Evolutionary conservation across 1,140 invertebrate species (phyloP).

Genomic region (Holotrichia oblita): DNA sequence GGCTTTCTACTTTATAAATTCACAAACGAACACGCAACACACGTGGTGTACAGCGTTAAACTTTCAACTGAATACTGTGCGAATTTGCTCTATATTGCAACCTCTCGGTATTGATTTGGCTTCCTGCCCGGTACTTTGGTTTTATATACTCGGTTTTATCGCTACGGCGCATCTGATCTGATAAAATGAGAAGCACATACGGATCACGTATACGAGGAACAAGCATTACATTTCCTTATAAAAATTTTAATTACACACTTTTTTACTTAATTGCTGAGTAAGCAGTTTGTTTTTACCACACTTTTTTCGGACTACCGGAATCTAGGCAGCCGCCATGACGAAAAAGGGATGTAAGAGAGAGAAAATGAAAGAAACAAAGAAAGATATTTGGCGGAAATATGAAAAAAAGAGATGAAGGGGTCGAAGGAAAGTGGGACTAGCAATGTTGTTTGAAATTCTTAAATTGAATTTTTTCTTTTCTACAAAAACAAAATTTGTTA

Average conservation of each 20-base stretch:
- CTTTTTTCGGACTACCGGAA: background rate
- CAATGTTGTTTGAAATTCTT: background rate
- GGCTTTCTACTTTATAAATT: background rate
- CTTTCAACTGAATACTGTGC: background rate
- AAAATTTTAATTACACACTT: background rate
- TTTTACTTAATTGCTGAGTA: constrained; percentile 3
- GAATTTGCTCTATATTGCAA: constrained; percentile 21
- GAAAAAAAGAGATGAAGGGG: background rate
- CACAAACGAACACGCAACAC: background rate
- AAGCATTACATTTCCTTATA: constrained; percentile 5
- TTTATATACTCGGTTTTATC: constrained; percentile 20
- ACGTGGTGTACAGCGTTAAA: background rate
- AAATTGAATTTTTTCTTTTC: background rate
- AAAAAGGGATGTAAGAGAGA: background rate
- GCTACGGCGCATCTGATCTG: background rate
- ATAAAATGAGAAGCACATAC: background rate
- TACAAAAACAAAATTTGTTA: background rate
- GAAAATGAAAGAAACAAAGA: background rate
- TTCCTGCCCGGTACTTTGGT: background rate
- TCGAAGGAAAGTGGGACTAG: no score
- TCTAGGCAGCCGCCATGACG: constrained; percentile 9
- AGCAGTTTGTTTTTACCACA: background rate
- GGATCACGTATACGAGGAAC: background rate
- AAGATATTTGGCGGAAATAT: background rate
- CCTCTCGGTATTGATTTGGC: constrained; percentile 22